Evolutionary conservation across 2,113 vertebrate genomes (phyloP), one percentile per base, ranked within the genome.

Genomic region (Nothocercus julius): DNA sequence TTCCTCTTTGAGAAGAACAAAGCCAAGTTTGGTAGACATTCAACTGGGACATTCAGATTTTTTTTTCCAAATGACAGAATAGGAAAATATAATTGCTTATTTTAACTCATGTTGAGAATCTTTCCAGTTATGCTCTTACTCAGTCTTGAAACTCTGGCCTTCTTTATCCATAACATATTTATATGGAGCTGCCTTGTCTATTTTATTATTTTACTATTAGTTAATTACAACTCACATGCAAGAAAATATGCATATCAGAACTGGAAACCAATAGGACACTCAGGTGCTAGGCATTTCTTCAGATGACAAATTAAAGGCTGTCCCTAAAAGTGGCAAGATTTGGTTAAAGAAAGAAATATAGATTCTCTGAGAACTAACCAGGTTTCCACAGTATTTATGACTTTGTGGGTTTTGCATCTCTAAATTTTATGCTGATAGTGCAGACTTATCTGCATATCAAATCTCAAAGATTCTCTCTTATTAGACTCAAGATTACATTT

Each of bases 1-100:
- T 87, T 89, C 87, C 85, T 92, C 42, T 81, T 93, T 93, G 2
- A 3, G 92, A 77, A 94, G 79, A 51, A 81, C 83, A 91, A 91
- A 1, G 1, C 12, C 56, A 81, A 28, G 85, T 90, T 88, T 82
- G 70, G 74, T 68, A 78, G 80, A 92, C 32, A 20, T 70, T 90
- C 59, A 88, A 94, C 21, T 42, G 17, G 90, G 61, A 84, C 20
- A 86, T 69, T n/a, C 69, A 82, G 45, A 77, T 2, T 2, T 69
- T 80, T 69, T 83, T 63, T 85, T 44, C 36, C 58, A 84, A 92
- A 75, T 68, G 25, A 87, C 53, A 89, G 61, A 87, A 82, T 4
- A 82, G 66, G 69, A 92, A 94, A 90, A 84, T 32, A n/a, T 11
- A 90, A 85, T 70, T 86, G 40, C 36, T 88, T 69, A 13, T 8